Percentiles rank a stretch among this genome's conserved stretches.
These are phyloP conservation scores for Zaprionus africanus DNA, from an alignment of 1,140 invertebrate species.

Conservation along the genomic window DNA sequence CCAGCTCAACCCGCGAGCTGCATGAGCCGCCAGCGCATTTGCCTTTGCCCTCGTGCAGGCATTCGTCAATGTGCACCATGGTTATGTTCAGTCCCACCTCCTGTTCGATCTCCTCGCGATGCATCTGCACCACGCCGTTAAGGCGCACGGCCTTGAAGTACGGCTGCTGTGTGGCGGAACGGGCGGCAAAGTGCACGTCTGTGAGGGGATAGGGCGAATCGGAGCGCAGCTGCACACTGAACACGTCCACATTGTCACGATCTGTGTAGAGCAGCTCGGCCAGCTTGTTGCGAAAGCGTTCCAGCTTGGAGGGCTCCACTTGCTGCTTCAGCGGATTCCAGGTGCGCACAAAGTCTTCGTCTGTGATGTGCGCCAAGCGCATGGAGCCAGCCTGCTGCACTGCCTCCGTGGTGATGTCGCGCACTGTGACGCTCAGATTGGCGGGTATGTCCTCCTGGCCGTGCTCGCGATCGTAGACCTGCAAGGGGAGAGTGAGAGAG, in stretches of 20 bases:
- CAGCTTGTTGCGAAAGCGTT: conserved; percentile 86
- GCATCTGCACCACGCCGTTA: conserved; percentile 88
- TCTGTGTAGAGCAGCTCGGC: conserved; percentile 86
- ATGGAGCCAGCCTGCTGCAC: conserved; percentile 89
- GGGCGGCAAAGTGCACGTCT: conserved; percentile 89
- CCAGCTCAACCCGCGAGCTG: conserved; percentile 87
- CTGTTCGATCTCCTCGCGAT: conserved; percentile 87
- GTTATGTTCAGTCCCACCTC: conserved; percentile 88
- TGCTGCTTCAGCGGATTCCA: conserved; percentile 85
- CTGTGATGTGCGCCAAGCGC: conserved; percentile 87
- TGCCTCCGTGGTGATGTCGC: conserved; percentile 88
- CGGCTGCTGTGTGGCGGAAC: conserved; percentile 87
- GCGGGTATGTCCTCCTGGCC: conserved; percentile 86
- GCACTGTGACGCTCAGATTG: conserved; percentile 87
- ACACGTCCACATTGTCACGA: conserved; percentile 88
- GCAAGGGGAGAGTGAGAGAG: neutral
- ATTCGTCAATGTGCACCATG: conserved; percentile 90
- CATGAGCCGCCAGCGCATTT: conserved; percentile 88
- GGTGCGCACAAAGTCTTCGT: conserved; percentile 88
- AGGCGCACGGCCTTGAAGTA: conserved; percentile 88
- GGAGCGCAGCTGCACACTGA: conserved; percentile 87
- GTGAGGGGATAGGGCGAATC: conserved; percentile 85
- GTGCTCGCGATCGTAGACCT: conserved; percentile 87
- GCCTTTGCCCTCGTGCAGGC: conserved; percentile 84
- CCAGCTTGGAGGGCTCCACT: conserved; percentile 85